Evolutionary conservation across 2,797 vertebrate genomes (phyloP).

Genomic region (Lepus townsendii): DNA sequence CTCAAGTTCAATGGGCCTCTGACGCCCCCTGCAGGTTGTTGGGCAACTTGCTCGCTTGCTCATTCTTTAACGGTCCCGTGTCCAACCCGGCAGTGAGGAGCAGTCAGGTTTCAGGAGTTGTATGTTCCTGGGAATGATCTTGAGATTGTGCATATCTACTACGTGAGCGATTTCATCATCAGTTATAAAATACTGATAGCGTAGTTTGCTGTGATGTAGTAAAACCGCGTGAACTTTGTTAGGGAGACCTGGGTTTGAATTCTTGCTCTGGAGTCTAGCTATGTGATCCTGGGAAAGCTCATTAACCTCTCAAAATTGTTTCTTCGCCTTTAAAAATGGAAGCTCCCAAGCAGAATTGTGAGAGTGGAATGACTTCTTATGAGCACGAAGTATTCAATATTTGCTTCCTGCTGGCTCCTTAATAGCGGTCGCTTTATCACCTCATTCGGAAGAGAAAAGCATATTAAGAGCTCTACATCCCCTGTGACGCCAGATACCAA

Average conservation of each 20-base stretch:
- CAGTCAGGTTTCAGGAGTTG: neutral
- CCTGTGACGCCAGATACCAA: neutral
- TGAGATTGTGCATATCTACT: neutral
- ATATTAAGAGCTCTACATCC: neutral
- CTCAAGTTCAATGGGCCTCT: neutral
- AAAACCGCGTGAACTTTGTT: neutral
- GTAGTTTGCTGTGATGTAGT: neutral
- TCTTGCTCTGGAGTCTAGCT: neutral
- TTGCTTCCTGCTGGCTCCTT: neutral
- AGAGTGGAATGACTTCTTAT: neutral
- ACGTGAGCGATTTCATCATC: neutral
- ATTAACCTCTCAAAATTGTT: neutral
- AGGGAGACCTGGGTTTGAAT: conserved; percentile 13
- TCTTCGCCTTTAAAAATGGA: neutral
- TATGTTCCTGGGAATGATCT: neutral
- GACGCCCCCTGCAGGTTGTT: neutral
- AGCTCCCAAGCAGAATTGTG: neutral
- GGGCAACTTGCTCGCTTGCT: neutral
- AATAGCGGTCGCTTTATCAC: neutral
- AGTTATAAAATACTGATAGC: neutral
- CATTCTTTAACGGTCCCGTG: too few relatives aligned
- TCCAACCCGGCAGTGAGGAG: neutral
- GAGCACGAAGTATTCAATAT: neutral
- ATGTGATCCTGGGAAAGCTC: neutral
- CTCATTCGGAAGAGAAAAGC: conserved; percentile 18